Conservation (phyloP, 1,140 invertebrate species). For the Panulirus ornatus region DNA sequence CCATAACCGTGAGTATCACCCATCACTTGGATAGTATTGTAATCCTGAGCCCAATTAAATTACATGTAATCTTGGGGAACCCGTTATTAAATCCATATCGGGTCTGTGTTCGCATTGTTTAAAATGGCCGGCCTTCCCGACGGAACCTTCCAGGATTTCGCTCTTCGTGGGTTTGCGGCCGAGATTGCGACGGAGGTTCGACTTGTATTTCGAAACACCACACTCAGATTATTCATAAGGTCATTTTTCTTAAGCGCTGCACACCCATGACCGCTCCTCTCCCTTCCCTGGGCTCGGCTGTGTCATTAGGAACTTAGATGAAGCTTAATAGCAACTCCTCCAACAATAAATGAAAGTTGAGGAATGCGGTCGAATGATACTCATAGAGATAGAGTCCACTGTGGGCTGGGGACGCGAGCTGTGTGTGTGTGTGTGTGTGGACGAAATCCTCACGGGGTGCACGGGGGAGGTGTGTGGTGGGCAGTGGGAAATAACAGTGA, state of each 20-base stretch:
- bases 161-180: too few species aligned
- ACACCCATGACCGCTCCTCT: not conserved
- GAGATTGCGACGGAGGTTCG: too few species aligned
- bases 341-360: slow-evolving; percentile 1
- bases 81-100: slow-evolving; percentile 49
- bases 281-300: not conserved
- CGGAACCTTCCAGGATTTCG: too few species aligned
- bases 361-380: slow-evolving; percentile 16
- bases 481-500: not conserved
- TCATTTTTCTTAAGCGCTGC: not conserved
- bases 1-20: slow-evolving; percentile 15
- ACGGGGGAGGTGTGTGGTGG: not conserved
- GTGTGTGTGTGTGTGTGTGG: too few species aligned
- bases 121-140: not conserved
- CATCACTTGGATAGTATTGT: slow-evolving; percentile 37
- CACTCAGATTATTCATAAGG: too few species aligned
- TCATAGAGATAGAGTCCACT: not conserved
- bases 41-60: slow-evolving; percentile 39
- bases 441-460: too few species aligned
- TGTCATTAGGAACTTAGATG: slow-evolving; percentile 38
- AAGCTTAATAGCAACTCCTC: slow-evolving; percentile 14
- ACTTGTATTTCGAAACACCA: too few species aligned
- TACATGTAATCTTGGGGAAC: slow-evolving; percentile 50
- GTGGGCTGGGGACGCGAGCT: not conserved
- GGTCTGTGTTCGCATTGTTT: not conserved